phyloP scores from a whole-genome alignment of 1,140 invertebrate genomes.

The Drosophila jambulina region DNA sequence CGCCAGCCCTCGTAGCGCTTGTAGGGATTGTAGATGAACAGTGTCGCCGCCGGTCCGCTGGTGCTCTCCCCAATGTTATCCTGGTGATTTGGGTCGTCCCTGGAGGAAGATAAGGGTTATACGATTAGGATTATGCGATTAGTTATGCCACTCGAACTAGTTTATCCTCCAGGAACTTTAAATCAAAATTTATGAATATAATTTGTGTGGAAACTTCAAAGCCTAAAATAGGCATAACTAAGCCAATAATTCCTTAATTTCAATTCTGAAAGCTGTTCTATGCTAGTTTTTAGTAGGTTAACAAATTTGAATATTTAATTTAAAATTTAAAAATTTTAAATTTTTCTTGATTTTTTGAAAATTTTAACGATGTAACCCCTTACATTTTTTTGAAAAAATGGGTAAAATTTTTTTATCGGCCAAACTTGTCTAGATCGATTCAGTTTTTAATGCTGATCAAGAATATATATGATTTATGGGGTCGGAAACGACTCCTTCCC shows the following conservation, averaged over 20 bases:
- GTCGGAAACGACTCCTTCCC: background rate
- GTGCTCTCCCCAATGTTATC: conserved; percentile 84
- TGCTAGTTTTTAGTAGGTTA: too few species aligned
- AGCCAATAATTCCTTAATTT: too few species aligned
- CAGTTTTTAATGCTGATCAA: background rate
- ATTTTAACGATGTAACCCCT: background rate
- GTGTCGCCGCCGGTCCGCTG: conserved; percentile 90
- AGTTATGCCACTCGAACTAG: background rate
- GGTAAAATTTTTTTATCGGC: too few species aligned
- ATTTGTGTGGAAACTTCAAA: too few species aligned
- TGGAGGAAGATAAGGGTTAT: conserved; percentile 15
- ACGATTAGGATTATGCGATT: background rate
- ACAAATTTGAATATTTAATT: too few species aligned
- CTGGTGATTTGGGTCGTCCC: conserved; percentile 79
- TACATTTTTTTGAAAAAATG: too few species aligned
- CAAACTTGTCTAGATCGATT: background rate
- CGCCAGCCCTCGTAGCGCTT: conserved; percentile 96
- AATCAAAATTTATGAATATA: too few species aligned
- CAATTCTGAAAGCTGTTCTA: too few species aligned
- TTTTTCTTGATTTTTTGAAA: background rate
- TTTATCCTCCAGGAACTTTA: too few species aligned
- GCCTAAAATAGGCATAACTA: too few species aligned
- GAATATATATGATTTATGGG: background rate
- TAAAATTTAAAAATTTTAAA: too few species aligned
- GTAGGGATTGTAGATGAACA: conserved; percentile 96